phyloP scores from a whole-genome alignment of 2,888 invertebrate species.

The Drosophila ezoana region DNA sequence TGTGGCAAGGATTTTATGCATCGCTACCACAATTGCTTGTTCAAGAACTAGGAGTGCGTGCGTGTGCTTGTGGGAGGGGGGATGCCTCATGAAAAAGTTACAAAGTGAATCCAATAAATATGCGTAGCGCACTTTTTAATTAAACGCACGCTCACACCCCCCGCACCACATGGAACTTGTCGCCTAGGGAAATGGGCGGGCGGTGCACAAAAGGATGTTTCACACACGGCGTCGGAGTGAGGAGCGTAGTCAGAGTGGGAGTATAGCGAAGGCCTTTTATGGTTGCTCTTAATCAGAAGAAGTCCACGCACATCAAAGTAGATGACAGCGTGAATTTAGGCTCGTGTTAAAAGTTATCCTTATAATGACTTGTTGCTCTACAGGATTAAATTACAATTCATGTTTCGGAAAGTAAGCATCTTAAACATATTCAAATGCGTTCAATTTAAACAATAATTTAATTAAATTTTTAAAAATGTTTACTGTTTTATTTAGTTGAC shows the following conservation, averaged over 20 bases:
- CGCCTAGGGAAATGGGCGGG: slow-evolving; percentile 13
- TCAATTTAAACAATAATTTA: slow-evolving; percentile 25
- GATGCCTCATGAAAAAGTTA: slow-evolving; percentile 41
- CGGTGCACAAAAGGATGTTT: slow-evolving; percentile 7
- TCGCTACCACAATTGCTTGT: slow-evolving; percentile 51
- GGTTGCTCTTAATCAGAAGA: slow-evolving; percentile 34
- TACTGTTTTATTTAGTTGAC: slow-evolving; percentile 73
- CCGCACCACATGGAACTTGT: slow-evolving; percentile 1
- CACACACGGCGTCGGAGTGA: slow-evolving; percentile 1
- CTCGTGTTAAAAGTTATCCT: slow-evolving; percentile 24
- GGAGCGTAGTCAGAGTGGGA: slow-evolving; percentile 1
- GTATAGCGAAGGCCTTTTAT: slow-evolving; percentile 1
- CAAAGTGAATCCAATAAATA: slow-evolving; percentile 68
- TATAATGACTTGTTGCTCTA: slow-evolving; percentile 15
- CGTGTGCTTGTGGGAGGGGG: too few relatives aligned
- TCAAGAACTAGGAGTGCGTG: slow-evolving; percentile 3
- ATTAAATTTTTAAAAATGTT: slow-evolving; percentile 73
- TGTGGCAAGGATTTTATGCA: slow-evolving; percentile 51
- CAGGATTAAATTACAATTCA: slow-evolving; percentile 28
- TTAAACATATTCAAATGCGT: slow-evolving; percentile 16
- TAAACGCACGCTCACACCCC: slow-evolving; percentile 40
- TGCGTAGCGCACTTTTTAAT: slow-evolving; percentile 61
- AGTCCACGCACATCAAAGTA: slow-evolving; percentile 33
- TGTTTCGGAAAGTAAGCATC: slow-evolving; percentile 12
- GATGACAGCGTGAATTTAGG: slow-evolving; percentile 5